These are phyloP conservation scores for Lasius fuliginosus DNA, from an alignment of 2,888 invertebrate species.

Conservation along the genomic window DNA sequence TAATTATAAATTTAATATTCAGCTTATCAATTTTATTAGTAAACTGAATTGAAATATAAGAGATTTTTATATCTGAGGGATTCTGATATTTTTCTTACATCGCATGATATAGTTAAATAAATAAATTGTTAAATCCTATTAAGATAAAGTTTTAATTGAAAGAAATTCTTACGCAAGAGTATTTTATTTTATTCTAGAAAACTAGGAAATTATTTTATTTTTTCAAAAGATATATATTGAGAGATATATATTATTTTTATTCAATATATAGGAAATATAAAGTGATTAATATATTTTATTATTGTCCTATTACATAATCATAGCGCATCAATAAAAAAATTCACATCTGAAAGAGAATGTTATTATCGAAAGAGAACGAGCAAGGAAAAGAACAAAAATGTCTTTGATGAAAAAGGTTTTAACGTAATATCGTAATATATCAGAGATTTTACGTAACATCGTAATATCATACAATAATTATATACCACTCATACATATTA, in stretches of 20 bases:
- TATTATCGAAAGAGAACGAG: neutral
- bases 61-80: neutral
- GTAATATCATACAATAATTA: neutral
- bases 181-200: neutral
- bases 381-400: neutral
- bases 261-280: no score
- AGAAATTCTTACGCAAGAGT: neutral
- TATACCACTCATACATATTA: neutral
- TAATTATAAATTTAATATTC: conserved; percentile 15
- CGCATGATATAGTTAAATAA: neutral
- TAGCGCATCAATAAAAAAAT: conserved; percentile 1
- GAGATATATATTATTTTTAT: no score
- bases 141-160: neutral
- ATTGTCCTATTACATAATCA: neutral
- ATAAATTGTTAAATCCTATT: conserved; percentile 18
- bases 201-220: neutral
- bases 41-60: neutral
- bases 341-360: neutral
- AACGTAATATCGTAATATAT: neutral
- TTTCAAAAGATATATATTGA: neutral
- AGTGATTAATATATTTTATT: no score
- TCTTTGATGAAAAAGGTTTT: neutral
- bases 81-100: neutral
- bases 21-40: conserved; percentile 22
- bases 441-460: neutral